Evolutionary conservation across 2,888 invertebrate species (phyloP).

Genomic region (Muscina levida): DNA sequence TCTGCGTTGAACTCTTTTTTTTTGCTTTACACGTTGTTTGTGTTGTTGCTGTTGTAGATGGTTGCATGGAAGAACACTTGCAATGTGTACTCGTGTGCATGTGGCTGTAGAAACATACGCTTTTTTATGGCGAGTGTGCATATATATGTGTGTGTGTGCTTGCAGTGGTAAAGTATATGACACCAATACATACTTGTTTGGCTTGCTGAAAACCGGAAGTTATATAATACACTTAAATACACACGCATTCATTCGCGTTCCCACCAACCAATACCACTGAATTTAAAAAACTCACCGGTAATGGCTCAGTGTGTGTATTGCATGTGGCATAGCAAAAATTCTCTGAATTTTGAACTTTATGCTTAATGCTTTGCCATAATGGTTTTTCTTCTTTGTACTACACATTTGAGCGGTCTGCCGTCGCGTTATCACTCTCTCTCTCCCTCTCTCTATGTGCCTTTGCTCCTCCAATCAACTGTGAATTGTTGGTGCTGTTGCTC

Average conservation of each 20-base stretch:
- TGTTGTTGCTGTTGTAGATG: slow-evolving; percentile 25
- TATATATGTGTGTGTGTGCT: slow-evolving; percentile 3
- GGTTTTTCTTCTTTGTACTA: neutral
- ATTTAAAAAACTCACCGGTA: too few species aligned
- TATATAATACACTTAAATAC: slow-evolving; percentile 44
- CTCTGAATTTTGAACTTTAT: slow-evolving; percentile 31
- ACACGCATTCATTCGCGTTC: slow-evolving; percentile 27
- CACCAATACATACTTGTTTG: slow-evolving; percentile 1
- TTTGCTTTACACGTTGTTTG: slow-evolving; percentile 14
- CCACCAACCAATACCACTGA: too few species aligned
- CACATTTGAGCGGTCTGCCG: too few species aligned
- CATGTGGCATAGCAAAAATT: slow-evolving; percentile 45
- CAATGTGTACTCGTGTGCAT: slow-evolving; percentile 36
- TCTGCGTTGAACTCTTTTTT: slow-evolving; percentile 55
- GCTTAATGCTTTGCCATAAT: neutral
- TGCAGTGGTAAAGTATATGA: neutral
- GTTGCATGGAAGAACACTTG: too few species aligned
- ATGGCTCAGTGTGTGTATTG: too few species aligned
- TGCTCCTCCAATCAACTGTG: neutral
- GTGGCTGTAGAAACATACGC: slow-evolving; percentile 55
- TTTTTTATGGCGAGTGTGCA: slow-evolving; percentile 29
- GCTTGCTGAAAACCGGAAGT: slow-evolving; percentile 42
- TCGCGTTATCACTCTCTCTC: neutral
- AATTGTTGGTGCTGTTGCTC: neutral
- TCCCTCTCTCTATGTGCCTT: too few species aligned